A percentile compares a stretch with the other conserved stretches of the same genome.
Conservation (phyloP, 2,888 invertebrate species). For the Elmis aenea region DNA sequence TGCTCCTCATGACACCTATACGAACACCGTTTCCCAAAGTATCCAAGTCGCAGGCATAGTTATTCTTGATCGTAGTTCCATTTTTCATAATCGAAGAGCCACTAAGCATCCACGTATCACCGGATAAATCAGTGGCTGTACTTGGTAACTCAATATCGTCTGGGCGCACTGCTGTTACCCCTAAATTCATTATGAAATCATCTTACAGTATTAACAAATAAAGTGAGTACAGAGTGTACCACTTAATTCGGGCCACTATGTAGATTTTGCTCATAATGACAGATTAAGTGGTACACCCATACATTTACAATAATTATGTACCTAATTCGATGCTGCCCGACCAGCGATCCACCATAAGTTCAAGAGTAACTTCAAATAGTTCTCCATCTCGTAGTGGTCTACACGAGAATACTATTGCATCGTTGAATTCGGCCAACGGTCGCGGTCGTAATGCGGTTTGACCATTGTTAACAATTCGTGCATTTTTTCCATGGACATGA, state of each 20-base stretch:
- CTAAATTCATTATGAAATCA: conserved; percentile 46
- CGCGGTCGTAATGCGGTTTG: conserved; percentile 81
- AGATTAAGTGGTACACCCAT: not conserved
- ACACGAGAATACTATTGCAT: conserved; percentile 88
- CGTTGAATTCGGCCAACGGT: conserved; percentile 88
- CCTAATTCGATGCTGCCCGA: conserved; percentile 88
- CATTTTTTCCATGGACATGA: conserved; percentile 83
- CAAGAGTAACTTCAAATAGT: conserved; percentile 85
- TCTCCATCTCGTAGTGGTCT: conserved; percentile 84
- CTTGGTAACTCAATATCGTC: conserved; percentile 83
- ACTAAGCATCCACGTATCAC: conserved; percentile 89
- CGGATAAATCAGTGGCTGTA: conserved; percentile 86
- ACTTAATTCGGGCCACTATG: no score
- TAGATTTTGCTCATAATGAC: not conserved
- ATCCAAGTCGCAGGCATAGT: conserved; percentile 83
- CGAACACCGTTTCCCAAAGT: conserved; percentile 70
- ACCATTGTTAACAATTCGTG: conserved; percentile 76
- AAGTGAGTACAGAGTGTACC: no score
- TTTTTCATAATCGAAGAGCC: conserved; percentile 90
- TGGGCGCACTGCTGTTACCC: conserved; percentile 83
- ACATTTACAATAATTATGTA: conserved; percentile 33
- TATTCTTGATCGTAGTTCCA: conserved; percentile 76
- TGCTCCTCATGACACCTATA: conserved; percentile 83
- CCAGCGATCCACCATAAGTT: conserved; percentile 90
- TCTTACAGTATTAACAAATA: not conserved